phyloP scores from a whole-genome alignment of 2,113 vertebrate genomes.

The Neolamprologus caudopunctatus region DNA sequence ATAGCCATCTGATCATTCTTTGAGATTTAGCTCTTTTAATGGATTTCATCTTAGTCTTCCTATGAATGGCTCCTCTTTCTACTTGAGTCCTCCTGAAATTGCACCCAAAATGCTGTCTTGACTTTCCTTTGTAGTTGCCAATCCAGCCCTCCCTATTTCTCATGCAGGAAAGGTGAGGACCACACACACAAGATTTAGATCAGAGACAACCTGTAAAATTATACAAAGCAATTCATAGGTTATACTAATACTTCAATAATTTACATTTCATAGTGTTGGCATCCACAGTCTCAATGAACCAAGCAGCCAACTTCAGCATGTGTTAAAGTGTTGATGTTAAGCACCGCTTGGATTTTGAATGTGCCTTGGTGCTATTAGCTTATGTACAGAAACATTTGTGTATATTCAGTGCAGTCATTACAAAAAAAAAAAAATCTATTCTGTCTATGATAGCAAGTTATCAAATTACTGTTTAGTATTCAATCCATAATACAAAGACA shows the following conservation, averaged over 20 bases:
- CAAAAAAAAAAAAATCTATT: neutral
- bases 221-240: neutral
- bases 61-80: neutral
- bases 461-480: neutral
- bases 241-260: neutral
- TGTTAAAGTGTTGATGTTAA: neutral
- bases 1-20: neutral
- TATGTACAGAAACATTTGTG: neutral
- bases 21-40: neutral
- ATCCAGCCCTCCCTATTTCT: neutral
- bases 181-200: neutral
- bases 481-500: neutral
- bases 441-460: neutral
- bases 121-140: neutral
- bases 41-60: neutral
- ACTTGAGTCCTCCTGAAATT: neutral
- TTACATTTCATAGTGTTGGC: neutral
- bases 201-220: neutral
- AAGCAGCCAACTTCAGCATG: neutral
- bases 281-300: neutral
- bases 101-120: neutral
- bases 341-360: neutral
- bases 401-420: neutral
- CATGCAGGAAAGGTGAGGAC: neutral
- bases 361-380: neutral